These are phyloP conservation scores for Physocephala rufipes DNA, from an alignment of 2,888 invertebrate genomes.

Conservation along the genomic window DNA sequence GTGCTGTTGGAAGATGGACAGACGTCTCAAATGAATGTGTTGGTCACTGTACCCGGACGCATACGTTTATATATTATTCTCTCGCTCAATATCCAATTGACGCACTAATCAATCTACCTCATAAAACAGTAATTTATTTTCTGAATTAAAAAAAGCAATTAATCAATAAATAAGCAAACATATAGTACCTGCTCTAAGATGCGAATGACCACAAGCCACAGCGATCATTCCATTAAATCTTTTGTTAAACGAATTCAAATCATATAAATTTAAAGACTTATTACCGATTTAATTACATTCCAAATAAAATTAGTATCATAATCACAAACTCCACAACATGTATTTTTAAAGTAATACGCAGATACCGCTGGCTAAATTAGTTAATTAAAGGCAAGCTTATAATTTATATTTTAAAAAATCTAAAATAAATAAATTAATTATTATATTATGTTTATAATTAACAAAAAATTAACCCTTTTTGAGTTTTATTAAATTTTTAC, in stretches of 20 bases:
- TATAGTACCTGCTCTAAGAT: conserved; percentile 25
- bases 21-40: no score
- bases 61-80: no score
- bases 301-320: conserved; percentile 9
- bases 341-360: background rate
- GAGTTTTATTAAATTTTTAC: no score
- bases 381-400: no score
- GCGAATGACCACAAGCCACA: conserved; percentile 5
- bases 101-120: conserved; percentile 7
- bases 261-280: background rate
- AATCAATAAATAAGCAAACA: conserved; percentile 21
- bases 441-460: no score
- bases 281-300: conserved; percentile 18
- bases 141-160: background rate
- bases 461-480: no score
- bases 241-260: background rate
- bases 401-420: no score
- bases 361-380: no score
- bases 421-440: no score
- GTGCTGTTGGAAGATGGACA: no score
- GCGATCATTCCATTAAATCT: background rate
- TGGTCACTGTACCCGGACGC: no score
- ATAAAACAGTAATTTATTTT: background rate
- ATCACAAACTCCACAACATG: background rate
- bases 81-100: no score